These are phyloP conservation scores for Nymphicus hollandicus DNA, from an alignment of 2,113 vertebrate species.

Conservation along the genomic window DNA sequence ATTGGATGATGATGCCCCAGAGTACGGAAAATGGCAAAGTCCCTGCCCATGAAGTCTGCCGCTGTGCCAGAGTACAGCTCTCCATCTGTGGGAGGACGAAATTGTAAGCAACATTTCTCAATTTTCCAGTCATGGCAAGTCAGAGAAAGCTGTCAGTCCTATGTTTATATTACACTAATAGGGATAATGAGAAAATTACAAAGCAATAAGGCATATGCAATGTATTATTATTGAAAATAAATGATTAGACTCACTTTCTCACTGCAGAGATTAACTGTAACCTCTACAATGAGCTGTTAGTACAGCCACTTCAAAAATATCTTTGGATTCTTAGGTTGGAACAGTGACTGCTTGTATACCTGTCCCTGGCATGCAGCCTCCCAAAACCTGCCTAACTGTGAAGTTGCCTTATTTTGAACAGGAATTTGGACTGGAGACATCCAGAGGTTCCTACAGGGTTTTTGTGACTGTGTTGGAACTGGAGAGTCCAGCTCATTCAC, in stretches of 20 bases:
- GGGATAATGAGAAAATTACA: slow-evolving; percentile 1
- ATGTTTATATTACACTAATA: background rate
- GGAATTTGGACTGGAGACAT: background rate
- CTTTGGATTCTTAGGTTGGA: background rate
- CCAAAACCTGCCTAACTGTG: background rate
- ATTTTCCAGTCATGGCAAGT: slow-evolving; percentile 35
- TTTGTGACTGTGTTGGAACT: background rate
- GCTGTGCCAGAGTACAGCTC: slow-evolving; percentile 96
- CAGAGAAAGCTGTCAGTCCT: slow-evolving; percentile 23
- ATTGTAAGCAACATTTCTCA: slow-evolving; percentile 10
- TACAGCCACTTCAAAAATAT: background rate
- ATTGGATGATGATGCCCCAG: slow-evolving; percentile 95
- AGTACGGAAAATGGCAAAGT: slow-evolving; percentile 97
- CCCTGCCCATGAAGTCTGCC: slow-evolving; percentile 98
- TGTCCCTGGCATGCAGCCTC: background rate
- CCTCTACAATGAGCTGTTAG: background rate
- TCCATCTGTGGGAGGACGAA: slow-evolving; percentile 80
- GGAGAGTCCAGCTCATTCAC: background rate
- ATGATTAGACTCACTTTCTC: background rate
- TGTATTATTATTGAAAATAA: background rate
- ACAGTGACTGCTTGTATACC: background rate
- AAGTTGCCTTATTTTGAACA: background rate
- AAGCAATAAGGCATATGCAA: background rate
- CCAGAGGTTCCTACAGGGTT: background rate
- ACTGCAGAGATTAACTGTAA: background rate